Conservation (phyloP, 2,113 vertebrate genomes). For the Heterocephalus glaber region DNA sequence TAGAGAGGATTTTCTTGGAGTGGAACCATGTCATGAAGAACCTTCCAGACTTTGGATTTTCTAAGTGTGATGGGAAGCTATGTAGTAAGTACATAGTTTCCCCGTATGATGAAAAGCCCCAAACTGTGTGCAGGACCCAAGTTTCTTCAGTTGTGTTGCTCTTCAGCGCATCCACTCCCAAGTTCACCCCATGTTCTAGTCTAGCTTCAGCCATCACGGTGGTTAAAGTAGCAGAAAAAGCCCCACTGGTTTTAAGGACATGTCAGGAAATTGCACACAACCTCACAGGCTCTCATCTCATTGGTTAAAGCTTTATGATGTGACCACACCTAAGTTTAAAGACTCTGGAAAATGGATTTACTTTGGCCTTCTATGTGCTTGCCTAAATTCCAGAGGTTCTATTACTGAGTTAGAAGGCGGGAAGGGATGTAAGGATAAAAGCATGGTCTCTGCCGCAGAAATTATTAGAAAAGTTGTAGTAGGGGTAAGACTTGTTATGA, state of each 20-base stretch:
- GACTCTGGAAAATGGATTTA: constrained; percentile 25
- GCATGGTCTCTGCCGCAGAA: neutral
- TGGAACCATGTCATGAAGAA: neutral
- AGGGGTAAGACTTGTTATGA: neutral
- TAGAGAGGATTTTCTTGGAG: neutral
- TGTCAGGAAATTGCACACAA: neutral
- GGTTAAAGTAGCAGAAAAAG: neutral
- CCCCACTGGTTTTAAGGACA: constrained; percentile 3
- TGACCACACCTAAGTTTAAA: neutral
- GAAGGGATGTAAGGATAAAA: neutral
- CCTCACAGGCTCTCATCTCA: neutral
- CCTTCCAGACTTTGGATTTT: neutral
- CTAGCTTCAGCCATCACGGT: neutral
- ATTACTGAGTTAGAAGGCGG: neutral
- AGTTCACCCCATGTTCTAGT: neutral
- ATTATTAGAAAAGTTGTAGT: neutral
- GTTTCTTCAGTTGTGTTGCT: neutral
- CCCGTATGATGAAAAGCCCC: neutral
- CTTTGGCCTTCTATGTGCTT: neutral
- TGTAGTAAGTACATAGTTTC: constrained; percentile 14
- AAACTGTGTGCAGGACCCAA: neutral
- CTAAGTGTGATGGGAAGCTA: neutral
- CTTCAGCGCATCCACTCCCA: neutral
- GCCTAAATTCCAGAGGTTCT: neutral
- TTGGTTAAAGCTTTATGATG: neutral